A percentile compares a stretch with the other conserved stretches of the same genome.
Conservation (phyloP, 2,888 invertebrate species). For the Tenthredo livida region DNA sequence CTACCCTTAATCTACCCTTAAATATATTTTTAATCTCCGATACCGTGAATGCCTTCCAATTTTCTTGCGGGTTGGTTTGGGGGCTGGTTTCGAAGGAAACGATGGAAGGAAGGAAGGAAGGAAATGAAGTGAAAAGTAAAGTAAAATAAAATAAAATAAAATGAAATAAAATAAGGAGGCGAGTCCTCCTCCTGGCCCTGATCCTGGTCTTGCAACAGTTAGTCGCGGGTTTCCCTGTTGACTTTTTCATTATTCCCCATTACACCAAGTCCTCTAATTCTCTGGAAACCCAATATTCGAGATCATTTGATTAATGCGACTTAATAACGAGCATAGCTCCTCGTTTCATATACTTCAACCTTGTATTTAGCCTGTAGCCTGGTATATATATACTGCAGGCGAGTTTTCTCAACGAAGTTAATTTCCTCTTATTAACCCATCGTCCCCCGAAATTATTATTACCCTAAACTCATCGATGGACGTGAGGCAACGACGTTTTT, state of each 20-base stretch:
- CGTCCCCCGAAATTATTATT: background rate
- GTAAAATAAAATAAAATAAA: background rate
- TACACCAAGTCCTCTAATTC: constrained; percentile 45
- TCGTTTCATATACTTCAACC: background rate
- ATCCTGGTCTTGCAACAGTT: background rate
- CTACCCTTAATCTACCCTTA: constrained; percentile 62
- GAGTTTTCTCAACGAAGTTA: constrained; percentile 9
- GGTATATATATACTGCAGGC: background rate
- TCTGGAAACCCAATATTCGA: constrained; percentile 48
- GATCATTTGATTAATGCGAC: constrained; percentile 52
- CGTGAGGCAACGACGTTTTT: background rate
- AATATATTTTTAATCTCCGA: constrained; percentile 64
- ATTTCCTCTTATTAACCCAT: constrained; percentile 46
- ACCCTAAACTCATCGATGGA: background rate
- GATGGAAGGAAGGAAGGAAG: background rate
- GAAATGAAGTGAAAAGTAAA: background rate
- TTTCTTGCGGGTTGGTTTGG: constrained; percentile 49
- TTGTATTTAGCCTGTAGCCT: background rate
- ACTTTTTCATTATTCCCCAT: constrained; percentile 51
- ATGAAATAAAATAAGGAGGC: background rate
- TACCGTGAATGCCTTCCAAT: constrained; percentile 53
- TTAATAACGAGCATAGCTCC: constrained; percentile 17
- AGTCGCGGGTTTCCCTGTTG: constrained; percentile 28
- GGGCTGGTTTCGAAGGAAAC: background rate
- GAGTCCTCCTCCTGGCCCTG: background rate